phyloP scores from a whole-genome alignment of 37 sponge, comb jelly and placozoan species.

The Halichondria panicea region DNA sequence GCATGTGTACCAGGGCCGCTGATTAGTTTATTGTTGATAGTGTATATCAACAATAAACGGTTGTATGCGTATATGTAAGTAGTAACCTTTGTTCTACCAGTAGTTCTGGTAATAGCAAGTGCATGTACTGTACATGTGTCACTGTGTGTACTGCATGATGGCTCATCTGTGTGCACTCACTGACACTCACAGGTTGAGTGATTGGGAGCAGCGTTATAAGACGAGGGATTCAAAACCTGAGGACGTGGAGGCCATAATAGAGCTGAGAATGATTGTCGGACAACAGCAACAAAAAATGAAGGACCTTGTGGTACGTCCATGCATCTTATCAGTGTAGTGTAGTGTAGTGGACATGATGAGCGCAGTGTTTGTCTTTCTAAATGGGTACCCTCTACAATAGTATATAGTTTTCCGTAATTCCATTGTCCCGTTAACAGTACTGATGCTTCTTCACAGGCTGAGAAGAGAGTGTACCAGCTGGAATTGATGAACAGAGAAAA shows the following conservation, averaged over 20 bases:
- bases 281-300: constrained; percentile 55
- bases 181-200: constrained; percentile 24
- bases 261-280: constrained; percentile 42
- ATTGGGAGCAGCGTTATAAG: constrained; percentile 49
- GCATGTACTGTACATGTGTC: background rate
- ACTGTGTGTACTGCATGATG: background rate
- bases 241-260: constrained; percentile 63
- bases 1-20: no score
- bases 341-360: no score
- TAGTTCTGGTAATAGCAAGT: no score
- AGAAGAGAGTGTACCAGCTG: constrained; percentile 83
- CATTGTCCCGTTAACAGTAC: background rate
- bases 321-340: background rate
- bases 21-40: no score
- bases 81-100: no score
- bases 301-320: constrained; percentile 58
- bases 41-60: no score
- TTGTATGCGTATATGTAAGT: no score
- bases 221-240: constrained; percentile 62
- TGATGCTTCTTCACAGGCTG: constrained; percentile 52
- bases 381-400: no score
- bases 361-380: no score
- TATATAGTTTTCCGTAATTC: no score
- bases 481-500: constrained; percentile 94
- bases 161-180: background rate